A percentile compares a stretch with the other conserved stretches of the same genome.
Evolutionary conservation across 2,888 invertebrate genomes (phyloP).

Genomic region (Andrena trimmerana): DNA sequence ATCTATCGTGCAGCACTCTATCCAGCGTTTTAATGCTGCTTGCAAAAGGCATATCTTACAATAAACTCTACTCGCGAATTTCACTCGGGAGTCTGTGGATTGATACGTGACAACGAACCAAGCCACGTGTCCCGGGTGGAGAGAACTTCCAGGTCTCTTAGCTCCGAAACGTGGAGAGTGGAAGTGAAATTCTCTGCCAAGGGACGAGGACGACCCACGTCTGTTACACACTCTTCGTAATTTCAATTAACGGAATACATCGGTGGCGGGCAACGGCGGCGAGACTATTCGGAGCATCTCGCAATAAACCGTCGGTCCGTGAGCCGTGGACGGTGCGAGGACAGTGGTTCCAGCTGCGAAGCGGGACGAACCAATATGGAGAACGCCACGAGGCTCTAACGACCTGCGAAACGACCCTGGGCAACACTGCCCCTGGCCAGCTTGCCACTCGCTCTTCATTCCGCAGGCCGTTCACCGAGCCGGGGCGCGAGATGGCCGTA

Average conservation of each 20-base stretch:
- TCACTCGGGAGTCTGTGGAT: too few relatives aligned
- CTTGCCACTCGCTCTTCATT: not conserved
- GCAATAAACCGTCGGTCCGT: conserved; percentile 14
- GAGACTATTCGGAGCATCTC: conserved; percentile 7
- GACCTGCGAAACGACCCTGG: not conserved
- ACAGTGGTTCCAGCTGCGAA: not conserved
- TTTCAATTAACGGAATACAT: conserved; percentile 35
- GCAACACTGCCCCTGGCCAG: not conserved
- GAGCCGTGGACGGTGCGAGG: not conserved
- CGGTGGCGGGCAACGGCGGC: not conserved
- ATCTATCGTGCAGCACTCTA: too few relatives aligned
- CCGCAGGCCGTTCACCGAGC: not conserved
- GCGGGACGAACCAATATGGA: conserved; percentile 2
- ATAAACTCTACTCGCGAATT: too few relatives aligned
- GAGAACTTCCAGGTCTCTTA: not conserved
- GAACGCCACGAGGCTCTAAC: conserved; percentile 10
- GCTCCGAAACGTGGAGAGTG: not conserved
- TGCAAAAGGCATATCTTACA: too few relatives aligned
- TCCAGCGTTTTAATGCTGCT: too few relatives aligned
- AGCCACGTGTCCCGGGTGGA: not conserved
- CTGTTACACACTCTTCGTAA: conserved; percentile 1
- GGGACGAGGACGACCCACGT: not conserved
- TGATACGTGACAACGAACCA: too few relatives aligned
- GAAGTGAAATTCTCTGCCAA: not conserved
- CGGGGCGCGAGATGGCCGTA: not conserved